Conservation (phyloP, 2,888 invertebrate genomes). For the Mesorhabditis spiculigera region DNA sequence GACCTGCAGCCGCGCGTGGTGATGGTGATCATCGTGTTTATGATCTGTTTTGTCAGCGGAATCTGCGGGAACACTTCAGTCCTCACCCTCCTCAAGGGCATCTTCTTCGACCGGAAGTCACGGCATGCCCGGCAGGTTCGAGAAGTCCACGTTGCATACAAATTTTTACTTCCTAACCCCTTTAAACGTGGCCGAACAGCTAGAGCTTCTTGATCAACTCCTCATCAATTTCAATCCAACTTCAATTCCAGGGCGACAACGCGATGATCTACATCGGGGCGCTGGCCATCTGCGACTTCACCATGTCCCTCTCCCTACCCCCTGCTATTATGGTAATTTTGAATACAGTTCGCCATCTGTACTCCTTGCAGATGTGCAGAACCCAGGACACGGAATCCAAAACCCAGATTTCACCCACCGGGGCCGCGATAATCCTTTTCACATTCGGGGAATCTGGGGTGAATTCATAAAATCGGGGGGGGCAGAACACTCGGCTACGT, state of each 20-base stretch:
- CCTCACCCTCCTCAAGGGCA: conserved; percentile 48
- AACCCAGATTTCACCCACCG: no score
- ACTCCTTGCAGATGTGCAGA: no score
- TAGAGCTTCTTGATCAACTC: no score
- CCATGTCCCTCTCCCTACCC: conserved; percentile 52
- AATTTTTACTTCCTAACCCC: no score
- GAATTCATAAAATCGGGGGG: no score
- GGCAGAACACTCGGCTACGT: no score
- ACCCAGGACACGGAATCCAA: no score
- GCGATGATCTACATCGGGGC: conserved; percentile 53
- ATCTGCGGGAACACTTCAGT: conserved; percentile 52
- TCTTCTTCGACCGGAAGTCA: conserved; percentile 38
- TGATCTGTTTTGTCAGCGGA: conserved; percentile 50
- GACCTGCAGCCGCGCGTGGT: conserved; percentile 51
- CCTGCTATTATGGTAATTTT: conserved; percentile 47
- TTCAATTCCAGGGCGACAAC: conserved; percentile 35
- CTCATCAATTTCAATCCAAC: background rate
- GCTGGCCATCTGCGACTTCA: conserved; percentile 50
- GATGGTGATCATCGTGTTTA: conserved; percentile 47
- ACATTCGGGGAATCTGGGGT: no score
- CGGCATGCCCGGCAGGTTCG: conserved; percentile 9
- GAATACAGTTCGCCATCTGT: no score
- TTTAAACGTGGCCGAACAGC: no score
- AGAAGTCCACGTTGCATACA: no score
- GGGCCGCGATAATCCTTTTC: no score